These are phyloP conservation scores for Protomyctophum bolini DNA, from an alignment of 2,113 vertebrate species.

Conservation along the genomic window DNA sequence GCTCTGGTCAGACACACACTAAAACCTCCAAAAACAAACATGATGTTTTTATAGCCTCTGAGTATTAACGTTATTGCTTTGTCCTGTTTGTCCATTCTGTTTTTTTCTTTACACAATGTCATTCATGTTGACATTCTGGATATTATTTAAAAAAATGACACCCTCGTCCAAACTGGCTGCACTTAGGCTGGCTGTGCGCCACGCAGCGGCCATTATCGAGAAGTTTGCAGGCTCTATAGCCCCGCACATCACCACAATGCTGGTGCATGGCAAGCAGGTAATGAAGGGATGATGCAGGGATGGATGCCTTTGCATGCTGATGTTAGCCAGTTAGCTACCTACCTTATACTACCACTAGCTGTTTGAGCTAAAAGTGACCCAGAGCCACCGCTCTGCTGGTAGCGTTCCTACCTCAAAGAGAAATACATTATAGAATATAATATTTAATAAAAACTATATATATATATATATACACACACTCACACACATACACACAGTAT, in stretches of 20 bases:
- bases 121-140: conserved; percentile 8
- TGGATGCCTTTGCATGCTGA: conserved; percentile 70
- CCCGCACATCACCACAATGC: conserved; percentile 94
- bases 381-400: not conserved
- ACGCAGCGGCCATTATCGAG: conserved; percentile 88
- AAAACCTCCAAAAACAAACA: too few relatives aligned
- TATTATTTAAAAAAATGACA: conserved; percentile 24
- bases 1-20: conserved; percentile 88
- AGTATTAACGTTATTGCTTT: not conserved
- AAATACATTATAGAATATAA: too few relatives aligned
- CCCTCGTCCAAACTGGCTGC: conserved; percentile 49
- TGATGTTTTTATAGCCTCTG: not conserved
- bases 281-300: conserved; percentile 43
- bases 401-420: too few relatives aligned
- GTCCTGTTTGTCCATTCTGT: conserved; percentile 11
- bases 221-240: conserved; percentile 94
- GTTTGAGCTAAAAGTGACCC: conserved; percentile 33
- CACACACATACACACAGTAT: too few relatives aligned
- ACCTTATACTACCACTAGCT: conserved; percentile 13
- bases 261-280: conserved; percentile 99
- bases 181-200: conserved; percentile 91
- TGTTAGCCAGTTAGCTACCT: conserved; percentile 19
- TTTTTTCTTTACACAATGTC: not conserved
- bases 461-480: too few relatives aligned
- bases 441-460: too few relatives aligned